phyloP scores from a whole-genome alignment of 2,888 invertebrate species.

The Chrysolina oricalcia region DNA sequence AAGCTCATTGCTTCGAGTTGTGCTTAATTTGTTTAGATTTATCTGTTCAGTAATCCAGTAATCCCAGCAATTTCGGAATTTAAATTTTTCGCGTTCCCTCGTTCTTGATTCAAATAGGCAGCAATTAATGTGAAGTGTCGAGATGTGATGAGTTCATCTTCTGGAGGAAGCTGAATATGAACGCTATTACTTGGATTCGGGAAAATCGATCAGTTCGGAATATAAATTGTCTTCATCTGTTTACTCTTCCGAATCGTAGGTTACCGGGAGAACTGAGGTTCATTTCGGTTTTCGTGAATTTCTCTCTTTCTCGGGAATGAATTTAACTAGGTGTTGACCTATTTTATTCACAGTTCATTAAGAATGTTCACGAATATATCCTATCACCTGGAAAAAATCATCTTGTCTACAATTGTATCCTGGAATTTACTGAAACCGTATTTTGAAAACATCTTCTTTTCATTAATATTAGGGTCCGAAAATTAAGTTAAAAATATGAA shows the following conservation, averaged over 20 bases:
- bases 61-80: not conserved
- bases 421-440: too few relatives aligned
- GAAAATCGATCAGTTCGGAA: conserved; percentile 9
- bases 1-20: too few relatives aligned
- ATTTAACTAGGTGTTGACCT: not conserved
- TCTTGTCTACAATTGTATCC: too few relatives aligned
- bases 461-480: too few relatives aligned
- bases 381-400: too few relatives aligned
- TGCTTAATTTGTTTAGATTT: not conserved
- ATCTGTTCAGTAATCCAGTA: not conserved
- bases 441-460: too few relatives aligned
- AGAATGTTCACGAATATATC: too few relatives aligned
- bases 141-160: conserved; percentile 10
- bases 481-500: too few relatives aligned
- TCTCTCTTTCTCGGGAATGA: not conserved
- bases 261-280: conserved; percentile 5
- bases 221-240: conserved; percentile 17
- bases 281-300: conserved; percentile 11
- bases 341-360: too few relatives aligned
- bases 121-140: conserved; percentile 19
- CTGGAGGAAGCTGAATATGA: conserved; percentile 1
- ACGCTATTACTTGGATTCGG: not conserved
- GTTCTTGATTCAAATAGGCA: not conserved
- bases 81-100: not conserved
- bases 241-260: conserved; percentile 16